Evolutionary conservation across 2,888 invertebrate genomes (phyloP), one percentile per base, ranked within the genome.

Genomic region (Chelonus formosanus): DNA sequence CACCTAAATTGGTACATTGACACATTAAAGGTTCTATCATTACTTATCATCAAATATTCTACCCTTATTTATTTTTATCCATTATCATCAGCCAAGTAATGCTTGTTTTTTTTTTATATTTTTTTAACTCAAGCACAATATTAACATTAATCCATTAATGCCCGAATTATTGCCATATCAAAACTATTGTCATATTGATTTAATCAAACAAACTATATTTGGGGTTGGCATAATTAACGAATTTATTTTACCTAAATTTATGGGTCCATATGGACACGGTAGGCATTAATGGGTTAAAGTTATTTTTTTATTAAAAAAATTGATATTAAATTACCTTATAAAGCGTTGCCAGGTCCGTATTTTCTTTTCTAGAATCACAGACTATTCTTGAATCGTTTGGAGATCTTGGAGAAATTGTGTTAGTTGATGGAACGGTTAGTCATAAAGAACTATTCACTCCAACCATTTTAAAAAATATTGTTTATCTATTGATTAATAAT

Each of bases 291-390:
- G n/a, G n/a, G n/a, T n/a, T n/a, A 20, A 20, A 20, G 20, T 2
- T 20, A 20, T 20, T 20, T 20, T 20, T 20, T 20, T 20, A 20
- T 1, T 20, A 1, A 20, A 20, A 20, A 20, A 20, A 20, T 48
- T 48, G 0, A 20, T 5, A 43, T 35, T 50, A 20, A 50, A 52
- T 10, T 74, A 83, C 84, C 77, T 82, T 84, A 69, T 81, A 80
- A 75, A 83, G 80, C 75, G 82, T 81, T 72, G 83, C 81, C 77
- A 83, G 82, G 76, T 84, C 84, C 79, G 83, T 80, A 76, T 79
- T 83, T 75, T 71, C 73, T 73, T 77, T 77, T 67, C 79, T 78
- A 68, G 78, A 77, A 68, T 80, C 78, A 70, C 76, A 77, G 76
- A 72, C 74, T 74, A 73, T 78, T 71, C 76, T 72, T 63, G 74